Conservation (phyloP, 2,113 vertebrate genomes). For the Pithys albifrons region DNA sequence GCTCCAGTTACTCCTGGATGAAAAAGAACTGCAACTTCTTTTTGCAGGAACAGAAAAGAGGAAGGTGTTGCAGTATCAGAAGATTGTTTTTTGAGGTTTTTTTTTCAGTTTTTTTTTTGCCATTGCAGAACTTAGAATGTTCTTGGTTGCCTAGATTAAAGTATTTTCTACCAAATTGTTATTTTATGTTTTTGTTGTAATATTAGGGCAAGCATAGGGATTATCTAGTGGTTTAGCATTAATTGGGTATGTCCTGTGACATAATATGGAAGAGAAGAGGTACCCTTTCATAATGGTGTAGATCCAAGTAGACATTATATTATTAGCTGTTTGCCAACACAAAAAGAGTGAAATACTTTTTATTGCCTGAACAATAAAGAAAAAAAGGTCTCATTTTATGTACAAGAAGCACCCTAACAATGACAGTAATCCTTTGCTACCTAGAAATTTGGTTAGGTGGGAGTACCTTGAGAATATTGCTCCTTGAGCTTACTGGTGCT, state of each 20-base stretch:
- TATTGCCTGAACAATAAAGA: background rate
- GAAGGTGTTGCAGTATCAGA: background rate
- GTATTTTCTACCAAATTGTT: background rate
- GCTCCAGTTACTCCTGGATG: background rate
- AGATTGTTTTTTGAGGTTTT: background rate
- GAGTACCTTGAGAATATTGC: background rate
- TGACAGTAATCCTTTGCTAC: background rate
- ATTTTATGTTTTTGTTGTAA: background rate
- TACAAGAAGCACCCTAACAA: background rate
- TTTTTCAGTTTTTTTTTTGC: no score
- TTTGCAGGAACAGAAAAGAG: background rate
- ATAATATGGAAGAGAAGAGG: background rate
- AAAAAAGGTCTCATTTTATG: background rate
- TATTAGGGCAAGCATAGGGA: background rate
- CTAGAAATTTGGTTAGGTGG: background rate
- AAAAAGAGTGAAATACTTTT: background rate
- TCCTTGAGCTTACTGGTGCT: background rate
- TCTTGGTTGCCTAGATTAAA: background rate
- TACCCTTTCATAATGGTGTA: background rate
- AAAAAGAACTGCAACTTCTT: background rate
- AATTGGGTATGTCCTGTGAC: background rate
- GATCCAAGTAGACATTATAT: background rate
- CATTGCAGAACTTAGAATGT: background rate
- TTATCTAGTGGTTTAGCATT: background rate
- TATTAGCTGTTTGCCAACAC: background rate